Evolutionary conservation across 2,888 invertebrate genomes (phyloP).

Genomic region (Andrena bicolor): DNA sequence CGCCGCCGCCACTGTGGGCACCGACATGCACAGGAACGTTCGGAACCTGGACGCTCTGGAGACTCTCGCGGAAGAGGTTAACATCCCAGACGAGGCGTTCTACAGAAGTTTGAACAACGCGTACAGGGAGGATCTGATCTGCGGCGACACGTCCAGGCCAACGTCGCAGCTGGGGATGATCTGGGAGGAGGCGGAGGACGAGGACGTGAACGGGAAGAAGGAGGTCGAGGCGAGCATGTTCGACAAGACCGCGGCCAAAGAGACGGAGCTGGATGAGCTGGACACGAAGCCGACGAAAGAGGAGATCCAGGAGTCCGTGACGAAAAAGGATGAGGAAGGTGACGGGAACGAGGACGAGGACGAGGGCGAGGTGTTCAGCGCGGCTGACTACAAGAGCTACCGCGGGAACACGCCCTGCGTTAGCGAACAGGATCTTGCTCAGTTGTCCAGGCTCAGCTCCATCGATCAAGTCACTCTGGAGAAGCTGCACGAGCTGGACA

Average conservation of each 20-base stretch:
- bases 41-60: conserved; percentile 81
- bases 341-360: conserved; percentile 83
- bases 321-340: conserved; percentile 85
- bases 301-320: conserved; percentile 80
- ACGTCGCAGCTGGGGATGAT: conserved; percentile 93
- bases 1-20: conserved; percentile 75
- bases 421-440: conserved; percentile 92
- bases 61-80: conserved; percentile 86
- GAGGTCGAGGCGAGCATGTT: conserved; percentile 69
- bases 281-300: conserved; percentile 63
- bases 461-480: conserved; percentile 92
- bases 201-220: conserved; percentile 86
- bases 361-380: conserved; percentile 89
- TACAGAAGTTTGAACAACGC: conserved; percentile 95
- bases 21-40: conserved; percentile 80
- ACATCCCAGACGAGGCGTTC: conserved; percentile 93
- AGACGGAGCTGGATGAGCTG: conserved; percentile 68
- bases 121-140: conserved; percentile 92
- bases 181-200: conserved; percentile 94
- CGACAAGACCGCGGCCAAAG: conserved; percentile 64
- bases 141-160: conserved; percentile 87
- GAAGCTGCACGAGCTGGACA: conserved; percentile 92
- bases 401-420: conserved; percentile 91
- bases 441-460: conserved; percentile 90
- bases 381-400: conserved; percentile 92